Conservation (phyloP, 2,113 vertebrate genomes). For the Amphiprion ocellaris region DNA sequence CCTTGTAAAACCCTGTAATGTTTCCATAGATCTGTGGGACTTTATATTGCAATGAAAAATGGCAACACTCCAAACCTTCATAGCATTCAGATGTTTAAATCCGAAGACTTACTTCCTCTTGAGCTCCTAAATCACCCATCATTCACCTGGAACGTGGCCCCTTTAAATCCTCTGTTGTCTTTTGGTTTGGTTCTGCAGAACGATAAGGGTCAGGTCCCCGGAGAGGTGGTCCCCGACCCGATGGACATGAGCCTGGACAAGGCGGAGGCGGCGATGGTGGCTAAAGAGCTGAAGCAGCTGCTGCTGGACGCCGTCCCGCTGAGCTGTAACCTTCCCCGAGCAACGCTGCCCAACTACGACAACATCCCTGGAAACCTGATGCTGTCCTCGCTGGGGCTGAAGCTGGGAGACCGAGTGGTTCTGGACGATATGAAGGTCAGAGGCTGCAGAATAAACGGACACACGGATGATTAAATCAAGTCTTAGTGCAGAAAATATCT, state of each 20-base stretch:
- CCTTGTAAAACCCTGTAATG: no score
- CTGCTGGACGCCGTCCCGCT: slow-evolving; percentile 91
- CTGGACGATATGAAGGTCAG: slow-evolving; percentile 92
- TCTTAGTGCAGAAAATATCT: no score
- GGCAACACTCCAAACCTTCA: no score
- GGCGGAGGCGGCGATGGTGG: slow-evolving; percentile 91
- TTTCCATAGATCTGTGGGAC: no score
- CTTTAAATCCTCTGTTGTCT: neutral
- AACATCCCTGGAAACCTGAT: slow-evolving; percentile 94
- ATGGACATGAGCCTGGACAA: slow-evolving; percentile 96
- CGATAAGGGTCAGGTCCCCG: slow-evolving; percentile 90
- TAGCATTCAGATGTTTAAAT: no score
- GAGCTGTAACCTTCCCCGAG: slow-evolving; percentile 91
- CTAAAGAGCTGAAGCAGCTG: slow-evolving; percentile 91
- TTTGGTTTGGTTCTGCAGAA: slow-evolving; percentile 82
- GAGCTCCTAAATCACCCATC: no score
- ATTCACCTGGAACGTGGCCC: no score
- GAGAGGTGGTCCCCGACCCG: slow-evolving; percentile 92
- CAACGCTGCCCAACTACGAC: slow-evolving; percentile 94
- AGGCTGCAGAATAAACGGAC: neutral
- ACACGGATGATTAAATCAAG: no score
- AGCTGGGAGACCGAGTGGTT: slow-evolving; percentile 88
- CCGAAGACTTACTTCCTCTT: no score
- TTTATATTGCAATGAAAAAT: no score
- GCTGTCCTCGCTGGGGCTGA: slow-evolving; percentile 90